phyloP scores from a whole-genome alignment of 2,797 vertebrate genomes.

The Sus cebifrons region DNA sequence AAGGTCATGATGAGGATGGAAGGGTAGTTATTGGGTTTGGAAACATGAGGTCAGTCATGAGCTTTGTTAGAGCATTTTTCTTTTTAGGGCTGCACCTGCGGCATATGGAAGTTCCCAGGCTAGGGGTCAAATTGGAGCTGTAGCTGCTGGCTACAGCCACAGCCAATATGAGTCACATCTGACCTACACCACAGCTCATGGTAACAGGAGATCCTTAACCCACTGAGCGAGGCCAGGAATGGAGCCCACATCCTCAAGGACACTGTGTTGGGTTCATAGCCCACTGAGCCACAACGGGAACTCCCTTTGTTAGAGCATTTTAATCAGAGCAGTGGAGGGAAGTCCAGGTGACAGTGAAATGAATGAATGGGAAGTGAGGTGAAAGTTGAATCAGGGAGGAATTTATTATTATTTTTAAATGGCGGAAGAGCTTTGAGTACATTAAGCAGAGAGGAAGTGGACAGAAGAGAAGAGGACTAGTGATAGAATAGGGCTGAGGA shows the following conservation, averaged over 20 bases:
- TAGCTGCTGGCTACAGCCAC: too few relatives aligned
- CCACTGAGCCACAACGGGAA: too few relatives aligned
- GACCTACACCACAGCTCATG: too few relatives aligned
- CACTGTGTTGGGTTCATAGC: too few relatives aligned
- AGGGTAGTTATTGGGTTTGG: conserved; percentile 61
- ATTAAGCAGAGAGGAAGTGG: conserved; percentile 60
- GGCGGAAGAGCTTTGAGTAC: conserved; percentile 10
- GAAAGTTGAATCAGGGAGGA: not conserved
- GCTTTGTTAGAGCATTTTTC: not conserved
- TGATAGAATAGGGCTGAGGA: not conserved
- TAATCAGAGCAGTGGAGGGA: not conserved
- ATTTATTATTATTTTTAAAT: conserved; percentile 46
- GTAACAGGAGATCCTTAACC: too few relatives aligned
- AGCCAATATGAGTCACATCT: too few relatives aligned
- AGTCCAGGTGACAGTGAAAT: conserved; percentile 13
- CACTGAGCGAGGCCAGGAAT: too few relatives aligned
- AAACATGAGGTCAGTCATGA: conserved; percentile 13
- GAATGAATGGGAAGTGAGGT: not conserved
- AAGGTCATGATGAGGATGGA: conserved; percentile 42
- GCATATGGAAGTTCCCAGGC: too few relatives aligned
- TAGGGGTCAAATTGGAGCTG: too few relatives aligned
- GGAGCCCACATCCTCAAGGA: too few relatives aligned
- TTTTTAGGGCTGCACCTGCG: too few relatives aligned
- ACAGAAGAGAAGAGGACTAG: conserved; percentile 41
- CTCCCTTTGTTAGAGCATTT: not conserved